Evolutionary conservation across 1,140 invertebrate species (phyloP).

Genomic region (Anastatus disparis): DNA sequence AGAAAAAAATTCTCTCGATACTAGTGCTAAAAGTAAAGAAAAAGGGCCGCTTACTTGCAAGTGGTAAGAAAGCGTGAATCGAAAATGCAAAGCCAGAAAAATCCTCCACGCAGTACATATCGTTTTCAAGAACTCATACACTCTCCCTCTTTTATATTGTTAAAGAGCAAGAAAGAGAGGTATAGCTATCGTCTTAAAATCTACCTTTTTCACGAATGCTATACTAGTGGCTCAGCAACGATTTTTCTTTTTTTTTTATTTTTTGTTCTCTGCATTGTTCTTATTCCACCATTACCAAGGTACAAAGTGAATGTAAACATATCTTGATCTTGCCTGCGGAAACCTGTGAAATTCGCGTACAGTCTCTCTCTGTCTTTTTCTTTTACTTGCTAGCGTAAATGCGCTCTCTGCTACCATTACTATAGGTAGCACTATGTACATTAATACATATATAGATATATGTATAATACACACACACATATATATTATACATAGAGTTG

Average conservation of each 20-base stretch:
- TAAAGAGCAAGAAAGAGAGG: not conserved
- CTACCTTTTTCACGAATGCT: conserved; percentile 15
- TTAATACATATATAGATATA: not conserved
- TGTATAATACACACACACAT: not conserved
- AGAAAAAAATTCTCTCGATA: not conserved
- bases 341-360: conserved; percentile 28
- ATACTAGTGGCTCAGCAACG: not conserved
- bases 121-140: not conserved
- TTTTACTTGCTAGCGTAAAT: not conserved
- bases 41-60: too few species aligned
- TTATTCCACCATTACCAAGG: conserved; percentile 32
- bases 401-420: not conserved
- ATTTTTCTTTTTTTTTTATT: too few species aligned
- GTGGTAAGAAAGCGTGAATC: too few species aligned
- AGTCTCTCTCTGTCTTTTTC: too few species aligned
- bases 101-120: too few species aligned
- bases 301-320: conserved; percentile 36
- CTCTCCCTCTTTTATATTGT: not conserved
- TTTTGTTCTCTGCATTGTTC: conserved; percentile 25
- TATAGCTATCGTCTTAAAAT: conserved; percentile 27
- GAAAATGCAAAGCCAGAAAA: too few species aligned
- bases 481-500: not conserved
- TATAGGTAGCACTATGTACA: not conserved
- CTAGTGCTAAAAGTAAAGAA: not conserved
- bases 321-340: conserved; percentile 32